Evolutionary conservation across 64 coral and sea anemone genomes (phyloP), one percentile per base, ranked within the genome.

Genomic region (Montipora efflorescens): DNA sequence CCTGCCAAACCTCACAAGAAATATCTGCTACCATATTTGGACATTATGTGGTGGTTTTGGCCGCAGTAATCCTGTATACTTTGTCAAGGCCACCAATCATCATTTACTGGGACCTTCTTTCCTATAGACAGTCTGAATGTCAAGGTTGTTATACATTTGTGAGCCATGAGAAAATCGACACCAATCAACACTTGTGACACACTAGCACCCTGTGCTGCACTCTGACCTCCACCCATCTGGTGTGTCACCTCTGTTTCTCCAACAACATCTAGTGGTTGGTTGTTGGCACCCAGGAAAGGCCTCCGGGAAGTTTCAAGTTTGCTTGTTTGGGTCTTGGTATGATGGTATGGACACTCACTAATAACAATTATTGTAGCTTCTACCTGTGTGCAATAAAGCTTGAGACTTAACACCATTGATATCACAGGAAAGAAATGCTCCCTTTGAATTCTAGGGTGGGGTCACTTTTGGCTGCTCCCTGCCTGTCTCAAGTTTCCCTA

Each of bases 141-240:
- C 57, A 69, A 71, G 73, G 83, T 87, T 88, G 8, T 88, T 76
- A 19, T 75, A 77, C 81, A 88, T 47, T 79, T 93, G 91, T 93
- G 80, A 15, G 82, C 13, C 62, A 79, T 69, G 10, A 93, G 64
- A 72, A 81, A 79, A 71, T 93, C 84, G 19, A 85, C 62, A 6
- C 92, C 66, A 69, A 93, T 70, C 5, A 88, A 85, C 62, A 88
- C 69, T 50, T 93, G 83, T 14, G 75, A 88, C 8, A 93, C 84
- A 4, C 69, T 77, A 25, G 88, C 91, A 47, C n/a, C 50, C 55
- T 93, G 74, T 47, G 28, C 3, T 2, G 75, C 46, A 25, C 23
- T 25, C 47, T 15, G 50, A 2, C 75, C 50, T 16, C 19, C 64
- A 15, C 61, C 61, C 4, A 93, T 75, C 16, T 93, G 44, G 53